A percentile compares a stretch with the other conserved stretches of the same genome.
phyloP scores from a whole-genome alignment of 2,797 vertebrate species.

The Cyprinella venusta region DNA sequence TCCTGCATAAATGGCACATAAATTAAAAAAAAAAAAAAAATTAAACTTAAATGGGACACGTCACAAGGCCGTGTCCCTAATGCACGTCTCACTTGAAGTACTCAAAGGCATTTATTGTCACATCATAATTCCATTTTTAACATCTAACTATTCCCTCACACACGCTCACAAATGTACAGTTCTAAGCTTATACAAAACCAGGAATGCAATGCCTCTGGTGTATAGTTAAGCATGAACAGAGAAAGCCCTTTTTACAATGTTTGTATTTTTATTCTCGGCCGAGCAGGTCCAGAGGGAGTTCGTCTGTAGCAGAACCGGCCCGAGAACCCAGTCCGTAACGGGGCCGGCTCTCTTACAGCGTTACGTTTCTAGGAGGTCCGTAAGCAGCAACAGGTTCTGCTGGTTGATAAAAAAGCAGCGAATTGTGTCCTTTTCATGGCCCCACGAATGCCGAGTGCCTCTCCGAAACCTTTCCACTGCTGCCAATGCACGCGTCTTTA shows the following conservation, averaged over 20 bases:
- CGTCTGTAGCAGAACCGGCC: conserved; percentile 66
- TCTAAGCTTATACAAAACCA: conserved; percentile 78
- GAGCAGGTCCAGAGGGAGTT: conserved; percentile 69
- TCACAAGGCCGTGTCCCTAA: conserved; percentile 73
- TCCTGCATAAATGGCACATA: conserved; percentile 70
- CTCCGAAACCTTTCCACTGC: conserved; percentile 29
- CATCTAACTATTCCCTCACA: conserved; percentile 76
- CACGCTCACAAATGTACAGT: conserved; percentile 56
- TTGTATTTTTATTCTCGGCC: conserved; percentile 69
- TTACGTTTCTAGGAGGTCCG: conserved; percentile 61
- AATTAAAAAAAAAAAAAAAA: conserved; percentile 52
- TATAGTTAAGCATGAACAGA: conserved; percentile 76
- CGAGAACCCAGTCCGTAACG: conserved; percentile 45
- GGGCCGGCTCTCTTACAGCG: conserved; percentile 62
- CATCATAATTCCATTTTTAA: conserved; percentile 70
- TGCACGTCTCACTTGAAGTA: conserved; percentile 78
- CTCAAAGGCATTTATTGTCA: conserved; percentile 77
- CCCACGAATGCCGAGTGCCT: neutral
- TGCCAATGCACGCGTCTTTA: conserved; percentile 36
- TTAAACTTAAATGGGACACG: conserved; percentile 69
- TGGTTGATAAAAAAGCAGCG: conserved; percentile 75
- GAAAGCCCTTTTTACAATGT: conserved; percentile 82
- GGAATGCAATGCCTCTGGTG: conserved; percentile 79
- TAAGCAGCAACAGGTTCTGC: conserved; percentile 76
- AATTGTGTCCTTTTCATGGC: conserved; percentile 52